Base-by-base conservation (phyloP, 2,113 vertebrate species). In the Stomatorhinus ivindoensis region DNA sequence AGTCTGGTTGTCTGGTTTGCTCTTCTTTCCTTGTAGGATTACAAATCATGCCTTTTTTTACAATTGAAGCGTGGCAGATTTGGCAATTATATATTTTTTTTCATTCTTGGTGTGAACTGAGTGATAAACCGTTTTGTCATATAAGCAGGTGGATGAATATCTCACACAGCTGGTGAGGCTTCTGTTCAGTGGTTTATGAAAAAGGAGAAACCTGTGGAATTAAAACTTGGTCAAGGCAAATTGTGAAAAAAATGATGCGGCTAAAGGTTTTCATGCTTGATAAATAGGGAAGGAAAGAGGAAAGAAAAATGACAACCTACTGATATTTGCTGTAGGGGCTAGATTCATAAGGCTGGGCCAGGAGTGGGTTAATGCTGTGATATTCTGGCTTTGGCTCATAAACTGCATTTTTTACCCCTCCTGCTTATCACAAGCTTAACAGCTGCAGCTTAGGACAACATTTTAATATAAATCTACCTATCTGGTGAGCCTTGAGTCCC, bases 401-500 rank as follows among this genome's bases (percentile, higher is more conserved):
- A 51, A 35, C 44, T 13, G 39, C 85, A 53, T 53, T 53, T 84
- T 86, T 53, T 55, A 21, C 31, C 85, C 85, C 31, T 15, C 13
- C 27, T 19, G 27, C 27, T 87, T 87, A 53, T 51, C 48, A 53
- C 47, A 87, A 53, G 85, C 47, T 51, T 87, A 53, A 87, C 48
- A 51, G 85, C 50, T 53, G 85, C 15, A 53, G 85, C 50, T 87
- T 87, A 53, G 50, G 50, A 31, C 50, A 53, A 51, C 24, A 87
- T 53, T 53, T 87, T 19, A 53, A 87, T 27, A 35, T 87, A 35
- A 87, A 87, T 53, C 50, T 87, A 87, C 85, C 27, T 87, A 47
- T 87, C 50, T 87, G 13, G 48, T 19, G 85, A 53, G 48, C 47
- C 48, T 53, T 53, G n/a, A 31, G 48, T 87, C 31, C n/a, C 24